These are phyloP conservation scores for Amphipyra berbera DNA, from an alignment of 2,888 invertebrate genomes.

Conservation along the genomic window DNA sequence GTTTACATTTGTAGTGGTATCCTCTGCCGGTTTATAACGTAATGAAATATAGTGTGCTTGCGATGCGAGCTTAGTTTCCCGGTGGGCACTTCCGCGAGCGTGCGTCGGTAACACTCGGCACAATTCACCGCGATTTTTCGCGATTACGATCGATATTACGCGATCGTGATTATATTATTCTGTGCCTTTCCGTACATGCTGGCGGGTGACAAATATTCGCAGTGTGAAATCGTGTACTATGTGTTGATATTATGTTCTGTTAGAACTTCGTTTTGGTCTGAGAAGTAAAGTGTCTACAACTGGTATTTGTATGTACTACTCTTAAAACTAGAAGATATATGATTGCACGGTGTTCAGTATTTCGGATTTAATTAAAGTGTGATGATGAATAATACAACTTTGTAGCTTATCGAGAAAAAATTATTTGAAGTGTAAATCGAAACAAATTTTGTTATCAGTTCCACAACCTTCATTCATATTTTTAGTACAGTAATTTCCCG, in stretches of 20 bases:
- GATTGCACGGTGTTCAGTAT: not conserved
- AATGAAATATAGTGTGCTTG: conserved; percentile 60
- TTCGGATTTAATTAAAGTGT: not conserved
- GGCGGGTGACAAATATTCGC: not conserved
- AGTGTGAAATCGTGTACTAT: not conserved
- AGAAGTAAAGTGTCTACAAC: not conserved
- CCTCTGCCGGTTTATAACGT: conserved; percentile 46
- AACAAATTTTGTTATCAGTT: no score
- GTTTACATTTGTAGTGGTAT: conserved; percentile 28
- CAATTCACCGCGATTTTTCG: not conserved
- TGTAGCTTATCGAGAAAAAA: no score
- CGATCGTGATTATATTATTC: not conserved
- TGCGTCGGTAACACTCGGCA: conserved; percentile 27
- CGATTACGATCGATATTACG: conserved; percentile 2
- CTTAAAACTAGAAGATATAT: not conserved
- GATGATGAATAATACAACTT: not conserved
- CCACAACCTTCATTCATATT: no score
- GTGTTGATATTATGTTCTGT: not conserved
- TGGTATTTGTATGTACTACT: not conserved
- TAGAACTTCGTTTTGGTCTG: not conserved
- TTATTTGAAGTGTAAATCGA: no score
- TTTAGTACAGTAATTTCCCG: no score
- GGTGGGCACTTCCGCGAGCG: conserved; percentile 63
- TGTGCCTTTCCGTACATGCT: not conserved
- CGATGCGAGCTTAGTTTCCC: conserved; percentile 60